A percentile compares a stretch with the other conserved stretches of the same genome.
Conservation (phyloP, 2,113 vertebrate genomes). For the Halcyon senegalensis region DNA sequence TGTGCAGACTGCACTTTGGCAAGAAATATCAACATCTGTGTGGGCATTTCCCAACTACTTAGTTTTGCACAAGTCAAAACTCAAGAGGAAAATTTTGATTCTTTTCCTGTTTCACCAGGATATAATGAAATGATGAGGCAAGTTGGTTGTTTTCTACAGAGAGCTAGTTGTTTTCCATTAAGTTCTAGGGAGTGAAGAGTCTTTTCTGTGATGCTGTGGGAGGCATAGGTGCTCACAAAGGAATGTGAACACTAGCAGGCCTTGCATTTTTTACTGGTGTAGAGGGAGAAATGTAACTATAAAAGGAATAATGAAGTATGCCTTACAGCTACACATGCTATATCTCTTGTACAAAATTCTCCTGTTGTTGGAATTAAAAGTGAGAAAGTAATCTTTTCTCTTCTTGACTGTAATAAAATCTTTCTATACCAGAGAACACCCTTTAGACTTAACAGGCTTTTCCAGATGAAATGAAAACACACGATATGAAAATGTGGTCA, state of each 20-base stretch:
- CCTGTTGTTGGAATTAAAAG: slow-evolving; percentile 40
- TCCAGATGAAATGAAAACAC: slow-evolving; percentile 34
- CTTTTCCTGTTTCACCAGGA: background rate
- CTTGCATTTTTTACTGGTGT: background rate
- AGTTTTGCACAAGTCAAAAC: background rate
- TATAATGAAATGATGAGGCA: background rate
- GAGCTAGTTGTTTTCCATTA: background rate
- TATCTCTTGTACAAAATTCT: background rate
- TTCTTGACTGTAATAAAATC: slow-evolving; percentile 23
- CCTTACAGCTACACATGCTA: background rate
- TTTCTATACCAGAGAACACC: slow-evolving; percentile 33
- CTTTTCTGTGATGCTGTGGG: background rate
- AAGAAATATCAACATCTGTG: background rate
- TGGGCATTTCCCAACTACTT: background rate
- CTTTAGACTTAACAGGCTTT: slow-evolving; percentile 31
- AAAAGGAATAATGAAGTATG: slow-evolving; percentile 29
- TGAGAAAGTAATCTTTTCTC: slow-evolving; percentile 44
- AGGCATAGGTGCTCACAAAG: background rate
- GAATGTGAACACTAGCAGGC: background rate
- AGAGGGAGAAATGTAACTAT: background rate
- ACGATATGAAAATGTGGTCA: background rate
- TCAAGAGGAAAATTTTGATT: background rate
- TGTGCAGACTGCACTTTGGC: background rate
- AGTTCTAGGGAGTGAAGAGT: background rate
- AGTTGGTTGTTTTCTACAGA: background rate